Evolutionary conservation across 2,888 invertebrate species (phyloP).

Genomic region (Cylloceria caligata): DNA sequence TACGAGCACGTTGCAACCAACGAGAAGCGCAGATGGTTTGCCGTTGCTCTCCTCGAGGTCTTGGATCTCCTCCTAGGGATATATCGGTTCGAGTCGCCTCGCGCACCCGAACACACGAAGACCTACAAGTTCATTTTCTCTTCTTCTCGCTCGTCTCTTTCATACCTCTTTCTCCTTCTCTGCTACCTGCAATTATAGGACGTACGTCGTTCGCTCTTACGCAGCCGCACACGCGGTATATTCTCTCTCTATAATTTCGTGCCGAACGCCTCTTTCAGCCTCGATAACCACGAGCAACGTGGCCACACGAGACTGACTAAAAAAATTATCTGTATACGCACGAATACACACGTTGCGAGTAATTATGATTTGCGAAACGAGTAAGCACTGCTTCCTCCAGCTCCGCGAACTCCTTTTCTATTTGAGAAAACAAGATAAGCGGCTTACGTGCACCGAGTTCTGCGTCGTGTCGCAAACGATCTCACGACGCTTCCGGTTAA

Average conservation of each 20-base stretch:
- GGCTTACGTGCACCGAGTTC: background rate
- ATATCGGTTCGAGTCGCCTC: slow-evolving; percentile 33
- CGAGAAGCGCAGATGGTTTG: slow-evolving; percentile 15
- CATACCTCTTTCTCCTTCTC: slow-evolving; percentile 8
- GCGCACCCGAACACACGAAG: slow-evolving; percentile 33
- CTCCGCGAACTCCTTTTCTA: background rate
- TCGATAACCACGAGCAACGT: slow-evolving; percentile 45
- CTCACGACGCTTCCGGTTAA: background rate
- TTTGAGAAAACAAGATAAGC: slow-evolving; percentile 2
- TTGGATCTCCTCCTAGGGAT: slow-evolving; percentile 31
- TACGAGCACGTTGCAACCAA: slow-evolving; percentile 15
- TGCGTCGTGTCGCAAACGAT: background rate
- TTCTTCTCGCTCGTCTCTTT: slow-evolving; percentile 20
- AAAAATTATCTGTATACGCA: slow-evolving; percentile 54
- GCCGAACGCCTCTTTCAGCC: slow-evolving; percentile 54
- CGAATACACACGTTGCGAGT: slow-evolving; percentile 55
- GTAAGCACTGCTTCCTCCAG: slow-evolving; percentile 15
- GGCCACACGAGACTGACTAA: slow-evolving; percentile 45
- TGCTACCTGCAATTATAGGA: slow-evolving; percentile 61
- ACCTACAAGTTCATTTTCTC: slow-evolving; percentile 8
- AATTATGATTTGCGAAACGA: slow-evolving; percentile 66
- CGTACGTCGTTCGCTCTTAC: background rate
- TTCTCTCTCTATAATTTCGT: slow-evolving; percentile 63
- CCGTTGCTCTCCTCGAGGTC: slow-evolving; percentile 1
- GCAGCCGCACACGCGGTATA: background rate